A percentile compares a stretch with the other conserved stretches of the same genome.
Conservation (phyloP, 2,113 vertebrate species). For the Sinocyclocheilus maitianheensis region DNA sequence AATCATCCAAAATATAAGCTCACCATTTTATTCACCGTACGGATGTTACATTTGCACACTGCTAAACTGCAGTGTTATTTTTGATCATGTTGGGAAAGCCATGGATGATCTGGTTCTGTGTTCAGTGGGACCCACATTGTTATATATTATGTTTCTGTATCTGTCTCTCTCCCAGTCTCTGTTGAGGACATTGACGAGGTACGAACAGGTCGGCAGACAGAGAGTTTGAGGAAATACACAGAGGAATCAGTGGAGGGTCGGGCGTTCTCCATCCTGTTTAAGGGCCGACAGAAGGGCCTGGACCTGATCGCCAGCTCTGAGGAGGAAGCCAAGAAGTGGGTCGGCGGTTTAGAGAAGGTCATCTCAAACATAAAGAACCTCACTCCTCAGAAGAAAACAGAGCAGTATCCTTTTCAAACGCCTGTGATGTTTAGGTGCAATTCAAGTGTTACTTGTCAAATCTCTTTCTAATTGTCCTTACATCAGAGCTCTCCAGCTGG, state of each 20-base stretch:
- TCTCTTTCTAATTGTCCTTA: slow-evolving; percentile 73
- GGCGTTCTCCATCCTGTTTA: slow-evolving; percentile 96
- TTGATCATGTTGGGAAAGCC: background rate
- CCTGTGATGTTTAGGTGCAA: background rate
- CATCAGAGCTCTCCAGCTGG: slow-evolving; percentile 80
- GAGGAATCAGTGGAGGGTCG: slow-evolving; percentile 80
- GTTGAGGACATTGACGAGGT: slow-evolving; percentile 87
- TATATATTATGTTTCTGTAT: background rate
- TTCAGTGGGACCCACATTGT: background rate
- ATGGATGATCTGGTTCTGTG: background rate
- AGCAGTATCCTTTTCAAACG: slow-evolving; percentile 89
- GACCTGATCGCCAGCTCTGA: slow-evolving; percentile 88
- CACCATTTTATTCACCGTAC: background rate
- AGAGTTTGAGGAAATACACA: slow-evolving; percentile 88
- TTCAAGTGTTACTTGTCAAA: background rate
- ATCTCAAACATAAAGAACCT: slow-evolving; percentile 79
- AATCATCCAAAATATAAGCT: background rate
- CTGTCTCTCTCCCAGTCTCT: slow-evolving; percentile 77
- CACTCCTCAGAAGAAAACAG: slow-evolving; percentile 80
- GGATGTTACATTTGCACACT: background rate
- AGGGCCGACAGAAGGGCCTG: slow-evolving; percentile 85
- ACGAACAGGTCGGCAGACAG: slow-evolving; percentile 86
- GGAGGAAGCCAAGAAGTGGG: slow-evolving; percentile 87
- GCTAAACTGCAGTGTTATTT: background rate
- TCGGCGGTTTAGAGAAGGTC: slow-evolving; percentile 83